Conservation (phyloP, 2,797 vertebrate genomes). For the Sebastolobus altivelis region DNA sequence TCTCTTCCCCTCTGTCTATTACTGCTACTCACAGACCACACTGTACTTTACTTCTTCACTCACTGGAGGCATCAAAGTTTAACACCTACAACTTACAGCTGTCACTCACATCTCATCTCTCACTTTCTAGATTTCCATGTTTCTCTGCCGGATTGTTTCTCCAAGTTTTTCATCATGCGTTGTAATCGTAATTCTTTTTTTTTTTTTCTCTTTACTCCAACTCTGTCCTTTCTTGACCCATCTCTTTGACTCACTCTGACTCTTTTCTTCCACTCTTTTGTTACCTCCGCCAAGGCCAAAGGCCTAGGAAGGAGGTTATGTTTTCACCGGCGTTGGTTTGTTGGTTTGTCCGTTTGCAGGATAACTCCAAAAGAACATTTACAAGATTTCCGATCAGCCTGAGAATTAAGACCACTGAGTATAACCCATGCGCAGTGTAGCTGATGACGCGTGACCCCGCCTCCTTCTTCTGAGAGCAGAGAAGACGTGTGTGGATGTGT, state of each 20-base stretch:
- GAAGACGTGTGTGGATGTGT: too few relatives aligned
- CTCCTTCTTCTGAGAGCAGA: too few relatives aligned
- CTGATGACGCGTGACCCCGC: too few relatives aligned
- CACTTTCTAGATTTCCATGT: constrained; percentile 63
- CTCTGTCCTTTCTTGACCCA: constrained; percentile 26
- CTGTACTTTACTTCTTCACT: constrained; percentile 70
- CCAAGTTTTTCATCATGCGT: constrained; percentile 72
- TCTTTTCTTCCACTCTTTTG: constrained; percentile 22
- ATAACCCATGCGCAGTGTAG: too few relatives aligned
- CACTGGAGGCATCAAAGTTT: constrained; percentile 85
- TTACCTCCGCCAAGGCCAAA: too few relatives aligned
- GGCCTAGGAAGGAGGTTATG: too few relatives aligned
- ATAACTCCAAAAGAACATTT: too few relatives aligned
- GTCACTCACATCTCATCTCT: constrained; percentile 73
- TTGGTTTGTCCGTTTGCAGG: too few relatives aligned
- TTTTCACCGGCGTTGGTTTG: too few relatives aligned
- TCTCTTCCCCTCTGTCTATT: constrained; percentile 57
- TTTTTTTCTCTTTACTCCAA: background rate
- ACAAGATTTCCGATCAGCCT: too few relatives aligned
- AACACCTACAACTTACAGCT: constrained; percentile 75
- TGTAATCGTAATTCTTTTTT: constrained; percentile 42
- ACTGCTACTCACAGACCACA: constrained; percentile 66
- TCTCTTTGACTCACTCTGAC: constrained; percentile 18
- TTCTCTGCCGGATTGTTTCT: constrained; percentile 60
- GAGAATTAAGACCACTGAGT: too few relatives aligned